phyloP scores from a whole-genome alignment of 2,888 invertebrate genomes.

The Silvanus unidentatus region DNA sequence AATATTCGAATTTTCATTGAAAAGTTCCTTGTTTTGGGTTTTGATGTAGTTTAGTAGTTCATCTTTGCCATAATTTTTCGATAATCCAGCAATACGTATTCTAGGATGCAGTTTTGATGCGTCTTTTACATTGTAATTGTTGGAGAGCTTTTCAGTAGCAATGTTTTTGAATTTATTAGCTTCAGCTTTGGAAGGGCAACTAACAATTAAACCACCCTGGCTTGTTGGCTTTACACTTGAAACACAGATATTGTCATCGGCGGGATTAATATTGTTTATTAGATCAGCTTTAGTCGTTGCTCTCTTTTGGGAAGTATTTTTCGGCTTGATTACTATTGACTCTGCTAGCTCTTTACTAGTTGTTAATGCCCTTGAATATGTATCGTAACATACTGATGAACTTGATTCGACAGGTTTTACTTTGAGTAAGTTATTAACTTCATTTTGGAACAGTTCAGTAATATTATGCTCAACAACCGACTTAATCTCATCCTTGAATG shows the following conservation, averaged over 20 bases:
- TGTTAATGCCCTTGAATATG: no score
- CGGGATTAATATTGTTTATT: neutral
- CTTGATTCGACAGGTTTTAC: no score
- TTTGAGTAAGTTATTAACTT: no score
- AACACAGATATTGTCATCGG: neutral
- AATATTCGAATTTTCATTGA: neutral
- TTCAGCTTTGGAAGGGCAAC: neutral
- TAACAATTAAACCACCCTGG: neutral
- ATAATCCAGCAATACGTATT: neutral
- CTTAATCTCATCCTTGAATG: no score
- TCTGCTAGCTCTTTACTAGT: no score
- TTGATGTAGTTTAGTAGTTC: neutral
- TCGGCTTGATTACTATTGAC: neutral
- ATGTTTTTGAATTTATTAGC: neutral
- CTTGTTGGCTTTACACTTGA: neutral
- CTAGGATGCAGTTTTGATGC: neutral
- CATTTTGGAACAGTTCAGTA: no score
- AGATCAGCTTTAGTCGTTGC: neutral
- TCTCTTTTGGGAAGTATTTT: neutral
- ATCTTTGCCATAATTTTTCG: neutral
- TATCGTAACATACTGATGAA: no score
- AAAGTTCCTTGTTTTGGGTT: neutral
- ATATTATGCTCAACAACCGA: no score
- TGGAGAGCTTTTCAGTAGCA: neutral
- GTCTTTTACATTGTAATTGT: neutral